These are phyloP conservation scores for Glareola pratincola DNA, from an alignment of 2,113 vertebrate species.

Conservation along the genomic window DNA sequence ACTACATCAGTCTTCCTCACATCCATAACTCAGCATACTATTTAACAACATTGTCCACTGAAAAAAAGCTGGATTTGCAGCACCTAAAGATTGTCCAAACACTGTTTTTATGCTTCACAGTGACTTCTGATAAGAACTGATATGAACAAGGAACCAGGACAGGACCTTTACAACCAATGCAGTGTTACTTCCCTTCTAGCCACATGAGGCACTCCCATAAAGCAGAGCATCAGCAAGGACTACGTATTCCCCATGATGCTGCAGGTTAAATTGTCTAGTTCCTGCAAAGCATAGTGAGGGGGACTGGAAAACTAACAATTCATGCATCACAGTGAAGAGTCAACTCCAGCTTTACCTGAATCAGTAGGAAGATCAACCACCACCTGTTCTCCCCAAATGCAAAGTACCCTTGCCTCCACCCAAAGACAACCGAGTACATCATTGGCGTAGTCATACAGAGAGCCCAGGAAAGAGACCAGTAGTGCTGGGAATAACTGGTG, in stretches of 20 bases:
- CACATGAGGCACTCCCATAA: not conserved
- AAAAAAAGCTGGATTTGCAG: not conserved
- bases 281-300: not conserved
- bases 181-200: not conserved
- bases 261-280: not conserved
- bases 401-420: not conserved
- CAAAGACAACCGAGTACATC: not conserved
- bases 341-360: not conserved
- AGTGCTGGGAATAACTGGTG: conserved; percentile 20
- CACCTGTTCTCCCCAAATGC: not conserved
- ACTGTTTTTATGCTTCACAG: not conserved
- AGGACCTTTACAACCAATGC: not conserved
- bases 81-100: not conserved
- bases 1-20: not conserved
- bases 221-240: not conserved
- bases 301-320: not conserved
- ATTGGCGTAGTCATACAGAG: not conserved
- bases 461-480: not conserved
- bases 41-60: not conserved
- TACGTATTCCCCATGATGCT: not conserved
- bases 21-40: not conserved
- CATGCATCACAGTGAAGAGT: not conserved
- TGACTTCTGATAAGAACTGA: not conserved
- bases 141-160: not conserved
- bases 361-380: not conserved